phyloP scores from a whole-genome alignment of 64 coral and sea anemone genomes.

The Porites lutea region DNA sequence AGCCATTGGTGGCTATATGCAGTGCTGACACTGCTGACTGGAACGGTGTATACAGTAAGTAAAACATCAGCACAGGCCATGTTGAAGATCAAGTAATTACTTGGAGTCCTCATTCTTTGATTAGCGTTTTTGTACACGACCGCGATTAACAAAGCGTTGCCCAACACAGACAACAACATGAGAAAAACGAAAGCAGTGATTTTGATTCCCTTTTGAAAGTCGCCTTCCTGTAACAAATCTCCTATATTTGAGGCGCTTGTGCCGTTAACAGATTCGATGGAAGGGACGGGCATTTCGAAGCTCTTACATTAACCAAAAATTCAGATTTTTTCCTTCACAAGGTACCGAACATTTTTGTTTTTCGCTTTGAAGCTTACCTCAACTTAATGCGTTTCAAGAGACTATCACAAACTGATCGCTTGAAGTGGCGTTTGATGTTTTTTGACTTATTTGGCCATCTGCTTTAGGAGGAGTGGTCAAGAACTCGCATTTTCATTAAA shows the following conservation, averaged over 20 bases:
- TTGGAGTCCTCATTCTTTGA: conserved; percentile 55
- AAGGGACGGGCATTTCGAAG: background rate
- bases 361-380: too few species aligned
- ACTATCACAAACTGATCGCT: too few species aligned
- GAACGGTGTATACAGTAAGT: conserved; percentile 20
- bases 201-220: background rate
- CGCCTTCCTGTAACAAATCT: background rate
- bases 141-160: conserved; percentile 37
- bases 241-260: too few species aligned
- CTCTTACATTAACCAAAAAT: background rate
- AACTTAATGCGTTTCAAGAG: too few species aligned
- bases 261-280: background rate
- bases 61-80: conserved; percentile 50
- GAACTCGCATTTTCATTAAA: background rate
- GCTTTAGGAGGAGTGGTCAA: background rate
- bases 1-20: conserved; percentile 16
- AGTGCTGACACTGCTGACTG: background rate
- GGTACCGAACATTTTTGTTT: too few species aligned
- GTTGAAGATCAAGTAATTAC: conserved; percentile 67
- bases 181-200: background rate
- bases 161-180: background rate
- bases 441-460: too few species aligned
- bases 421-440: too few species aligned
- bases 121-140: conserved; percentile 63
- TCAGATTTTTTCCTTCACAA: background rate